These are phyloP conservation scores for Lacanobia wlatinum DNA, from an alignment of 2,888 invertebrate genomes.

Conservation along the genomic window DNA sequence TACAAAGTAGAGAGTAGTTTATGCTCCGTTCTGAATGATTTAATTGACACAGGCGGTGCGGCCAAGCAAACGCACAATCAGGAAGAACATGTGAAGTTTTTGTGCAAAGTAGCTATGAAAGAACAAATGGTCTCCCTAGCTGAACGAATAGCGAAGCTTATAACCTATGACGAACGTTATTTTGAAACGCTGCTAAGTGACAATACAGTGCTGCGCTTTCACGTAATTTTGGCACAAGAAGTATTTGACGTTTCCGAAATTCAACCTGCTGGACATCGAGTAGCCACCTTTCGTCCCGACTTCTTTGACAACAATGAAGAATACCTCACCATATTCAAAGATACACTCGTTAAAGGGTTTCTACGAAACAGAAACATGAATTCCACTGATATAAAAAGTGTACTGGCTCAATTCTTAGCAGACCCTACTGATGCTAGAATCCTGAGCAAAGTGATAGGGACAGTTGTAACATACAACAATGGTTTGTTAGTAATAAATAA, in stretches of 20 bases:
- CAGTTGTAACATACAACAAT: not conserved
- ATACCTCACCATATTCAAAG: constrained; percentile 25
- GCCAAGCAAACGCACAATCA: not conserved
- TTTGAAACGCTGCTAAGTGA: constrained; percentile 27
- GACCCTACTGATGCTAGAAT: not conserved
- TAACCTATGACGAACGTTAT: not conserved
- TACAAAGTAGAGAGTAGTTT: too few species aligned
- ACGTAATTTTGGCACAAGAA: constrained; percentile 39
- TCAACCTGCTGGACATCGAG: not conserved
- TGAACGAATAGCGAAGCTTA: not conserved
- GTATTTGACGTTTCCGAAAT: constrained; percentile 40
- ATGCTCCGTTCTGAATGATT: not conserved
- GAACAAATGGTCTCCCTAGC: constrained; percentile 36
- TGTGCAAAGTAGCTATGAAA: constrained; percentile 22
- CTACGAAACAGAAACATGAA: not conserved
- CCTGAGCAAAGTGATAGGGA: not conserved
- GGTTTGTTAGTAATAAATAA: not conserved
- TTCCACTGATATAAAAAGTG: not conserved
- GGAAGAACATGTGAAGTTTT: constrained; percentile 17
- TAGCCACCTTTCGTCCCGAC: constrained; percentile 1
- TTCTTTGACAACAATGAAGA: constrained; percentile 35
- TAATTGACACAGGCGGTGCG: constrained; percentile 39
- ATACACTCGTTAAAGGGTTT: constrained; percentile 18
- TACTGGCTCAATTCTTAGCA: not conserved
- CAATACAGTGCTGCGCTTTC: constrained; percentile 39